phyloP scores from a whole-genome alignment of 2,797 vertebrate species.

The Pristis pectinata region DNA sequence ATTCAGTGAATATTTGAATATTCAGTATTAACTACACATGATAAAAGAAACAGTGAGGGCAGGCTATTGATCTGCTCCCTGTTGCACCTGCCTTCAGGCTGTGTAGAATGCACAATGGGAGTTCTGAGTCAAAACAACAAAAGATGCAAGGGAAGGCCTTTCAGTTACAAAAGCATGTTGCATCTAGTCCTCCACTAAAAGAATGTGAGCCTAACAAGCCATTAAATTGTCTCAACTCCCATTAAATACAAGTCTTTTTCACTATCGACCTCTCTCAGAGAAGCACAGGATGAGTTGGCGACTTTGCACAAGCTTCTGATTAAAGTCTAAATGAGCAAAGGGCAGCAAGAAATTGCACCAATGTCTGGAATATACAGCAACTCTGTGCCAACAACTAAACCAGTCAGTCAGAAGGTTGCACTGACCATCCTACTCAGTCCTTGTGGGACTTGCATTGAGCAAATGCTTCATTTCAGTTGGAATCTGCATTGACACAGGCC shows the following conservation, averaged over 20 bases:
- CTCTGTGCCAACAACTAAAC: background rate
- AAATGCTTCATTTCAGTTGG: background rate
- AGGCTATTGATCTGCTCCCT: slow-evolving; percentile 60
- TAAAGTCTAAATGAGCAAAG: background rate
- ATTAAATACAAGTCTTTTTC: slow-evolving; percentile 28
- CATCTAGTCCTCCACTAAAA: slow-evolving; percentile 58
- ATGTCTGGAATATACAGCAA: background rate
- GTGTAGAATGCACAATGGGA: slow-evolving; percentile 61
- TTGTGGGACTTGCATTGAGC: background rate
- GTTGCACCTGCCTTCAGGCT: slow-evolving; percentile 62
- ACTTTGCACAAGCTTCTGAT: slow-evolving; percentile 7
- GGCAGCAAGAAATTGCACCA: slow-evolving; percentile 21
- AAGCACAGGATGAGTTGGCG: background rate
- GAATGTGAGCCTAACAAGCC: slow-evolving; percentile 52
- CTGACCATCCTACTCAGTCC: background rate
- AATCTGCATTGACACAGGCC: background rate
- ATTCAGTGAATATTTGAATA: slow-evolving; percentile 64
- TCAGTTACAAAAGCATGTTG: slow-evolving; percentile 70
- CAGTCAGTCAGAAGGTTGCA: slow-evolving; percentile 2
- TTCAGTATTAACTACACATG: slow-evolving; percentile 61
- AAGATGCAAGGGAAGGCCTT: slow-evolving; percentile 62
- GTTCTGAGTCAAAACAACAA: slow-evolving; percentile 62
- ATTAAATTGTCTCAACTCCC: slow-evolving; percentile 36
- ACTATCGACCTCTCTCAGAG: background rate
- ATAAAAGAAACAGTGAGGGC: slow-evolving; percentile 61